These are phyloP conservation scores for Colostygia pectinataria DNA, from an alignment of 2,888 invertebrate species.

Conservation along the genomic window DNA sequence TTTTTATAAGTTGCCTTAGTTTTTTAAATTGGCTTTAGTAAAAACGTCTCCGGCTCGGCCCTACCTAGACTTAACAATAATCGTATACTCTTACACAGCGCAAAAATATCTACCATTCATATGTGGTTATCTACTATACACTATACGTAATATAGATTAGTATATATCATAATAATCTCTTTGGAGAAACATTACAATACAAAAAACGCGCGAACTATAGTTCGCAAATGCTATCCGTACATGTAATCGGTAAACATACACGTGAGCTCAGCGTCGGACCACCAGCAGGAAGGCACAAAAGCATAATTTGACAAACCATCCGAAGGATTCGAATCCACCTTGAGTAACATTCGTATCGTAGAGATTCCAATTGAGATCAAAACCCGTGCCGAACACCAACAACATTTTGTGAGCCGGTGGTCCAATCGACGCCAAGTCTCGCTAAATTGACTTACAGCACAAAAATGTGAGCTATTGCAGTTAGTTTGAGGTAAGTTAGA, in stretches of 20 bases:
- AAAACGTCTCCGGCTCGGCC: constrained; percentile 51
- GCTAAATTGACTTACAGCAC: constrained; percentile 53
- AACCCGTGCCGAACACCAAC: constrained; percentile 66
- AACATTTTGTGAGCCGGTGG: constrained; percentile 62
- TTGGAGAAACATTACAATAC: constrained; percentile 66
- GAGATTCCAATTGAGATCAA: constrained; percentile 56
- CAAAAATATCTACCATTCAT: constrained; percentile 65
- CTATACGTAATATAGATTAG: constrained; percentile 53
- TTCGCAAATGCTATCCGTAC: constrained; percentile 52
- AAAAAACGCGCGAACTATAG: constrained; percentile 59
- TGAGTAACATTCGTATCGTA: constrained; percentile 39
- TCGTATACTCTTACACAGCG: constrained; percentile 79
- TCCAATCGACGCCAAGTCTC: constrained; percentile 37
- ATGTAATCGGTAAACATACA: constrained; percentile 42
- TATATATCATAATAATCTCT: constrained; percentile 67
- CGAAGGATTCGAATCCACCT: constrained; percentile 51
- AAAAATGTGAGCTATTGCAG: neutral
- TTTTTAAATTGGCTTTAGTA: constrained; percentile 40
- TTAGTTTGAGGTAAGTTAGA: constrained; percentile 44
- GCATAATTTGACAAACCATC: constrained; percentile 65
- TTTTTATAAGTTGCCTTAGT: constrained; percentile 5
- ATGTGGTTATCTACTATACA: constrained; percentile 55
- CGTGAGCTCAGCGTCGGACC: constrained; percentile 49
- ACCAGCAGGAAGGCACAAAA: constrained; percentile 76
- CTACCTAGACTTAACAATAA: constrained; percentile 53